Evolutionary conservation across 2,888 invertebrate species (phyloP).

Genomic region (Arge pagana): DNA sequence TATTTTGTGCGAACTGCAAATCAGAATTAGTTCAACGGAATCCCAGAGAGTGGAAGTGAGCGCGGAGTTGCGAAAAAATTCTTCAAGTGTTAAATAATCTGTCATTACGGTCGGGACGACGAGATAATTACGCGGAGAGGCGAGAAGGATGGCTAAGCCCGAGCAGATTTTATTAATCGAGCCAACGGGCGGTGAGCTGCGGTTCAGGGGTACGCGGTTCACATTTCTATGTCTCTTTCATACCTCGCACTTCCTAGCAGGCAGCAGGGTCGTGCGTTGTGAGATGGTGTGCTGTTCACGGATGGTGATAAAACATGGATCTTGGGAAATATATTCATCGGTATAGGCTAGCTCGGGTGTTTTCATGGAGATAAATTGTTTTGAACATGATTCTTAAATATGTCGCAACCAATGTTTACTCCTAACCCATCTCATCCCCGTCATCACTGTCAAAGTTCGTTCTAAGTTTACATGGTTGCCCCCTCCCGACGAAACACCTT

Average conservation of each 20-base stretch:
- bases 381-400: background rate
- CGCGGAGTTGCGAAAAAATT: conserved; percentile 34
- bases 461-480: conserved; percentile 3
- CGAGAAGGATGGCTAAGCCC: conserved; percentile 66
- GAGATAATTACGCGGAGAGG: conserved; percentile 14
- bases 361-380: background rate
- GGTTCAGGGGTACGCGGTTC: conserved; percentile 80
- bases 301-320: conserved; percentile 5
- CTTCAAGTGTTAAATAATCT: conserved; percentile 31
- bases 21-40: conserved; percentile 54
- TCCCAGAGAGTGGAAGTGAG: conserved; percentile 46
- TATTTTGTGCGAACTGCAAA: conserved; percentile 39
- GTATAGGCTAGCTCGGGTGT: background rate
- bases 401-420: background rate
- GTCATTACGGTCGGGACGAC: conserved; percentile 32
- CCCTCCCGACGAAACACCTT: too few relatives aligned
- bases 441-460: conserved; percentile 4
- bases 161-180: conserved; percentile 86
- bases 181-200: conserved; percentile 85
- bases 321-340: conserved; percentile 9
- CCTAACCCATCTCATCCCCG: conserved; percentile 11
- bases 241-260: background rate
- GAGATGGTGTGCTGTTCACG: background rate
- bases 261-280: background rate
- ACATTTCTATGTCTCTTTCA: conserved; percentile 1